Evolutionary conservation across 1,140 invertebrate species (phyloP), one percentile per base, ranked within the genome.

Genomic region (Eurosta solidaginis): DNA sequence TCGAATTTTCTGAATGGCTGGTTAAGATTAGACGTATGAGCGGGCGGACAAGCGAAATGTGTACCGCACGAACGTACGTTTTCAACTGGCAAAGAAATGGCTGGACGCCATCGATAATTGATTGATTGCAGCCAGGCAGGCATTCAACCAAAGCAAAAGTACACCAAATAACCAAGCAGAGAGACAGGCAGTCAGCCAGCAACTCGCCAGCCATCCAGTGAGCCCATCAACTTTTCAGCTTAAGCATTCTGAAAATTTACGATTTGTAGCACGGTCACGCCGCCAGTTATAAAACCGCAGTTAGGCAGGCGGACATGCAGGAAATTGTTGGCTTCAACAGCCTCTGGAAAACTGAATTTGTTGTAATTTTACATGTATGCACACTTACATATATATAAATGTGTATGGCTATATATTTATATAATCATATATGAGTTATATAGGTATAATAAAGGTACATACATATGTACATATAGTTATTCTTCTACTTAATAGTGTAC

Each of bases 81-180:
- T 40, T 29, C 7, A 40, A 68, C 33, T 68, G 59, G 59, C 40
- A 33, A 68, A 68, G 33, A 68, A 68, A 68, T 68, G 59, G 59
- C 59, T 68, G 59, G 59, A 68, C 59, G 59, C 59, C 59, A 33
- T 68, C 59, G 59, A 68, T 68, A 68, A 68, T 68, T 68, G 59
- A 68, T 68, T 68, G 59, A 68, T 68, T 68, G 59, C 59, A 68
- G 59, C 59, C 59, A 68, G 59, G 33, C 59, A 68, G 59, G 59
- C 59, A 68, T 68, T 68, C 59, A 68, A 40, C 33, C 36, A 9
- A n/a, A n/a, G n/a, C n/a, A n/a, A n/a, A n/a, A n/a, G n/a, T n/a
- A n/a, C n/a, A n/a, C n/a, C n/a, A n/a, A n/a, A n/a, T n/a, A n/a
- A n/a, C n/a, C n/a, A n/a, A n/a, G n/a, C n/a, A n/a, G n/a, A n/a